Base-by-base conservation (phyloP, 2,113 vertebrate species). In the Catharus fuscescens region DNA sequence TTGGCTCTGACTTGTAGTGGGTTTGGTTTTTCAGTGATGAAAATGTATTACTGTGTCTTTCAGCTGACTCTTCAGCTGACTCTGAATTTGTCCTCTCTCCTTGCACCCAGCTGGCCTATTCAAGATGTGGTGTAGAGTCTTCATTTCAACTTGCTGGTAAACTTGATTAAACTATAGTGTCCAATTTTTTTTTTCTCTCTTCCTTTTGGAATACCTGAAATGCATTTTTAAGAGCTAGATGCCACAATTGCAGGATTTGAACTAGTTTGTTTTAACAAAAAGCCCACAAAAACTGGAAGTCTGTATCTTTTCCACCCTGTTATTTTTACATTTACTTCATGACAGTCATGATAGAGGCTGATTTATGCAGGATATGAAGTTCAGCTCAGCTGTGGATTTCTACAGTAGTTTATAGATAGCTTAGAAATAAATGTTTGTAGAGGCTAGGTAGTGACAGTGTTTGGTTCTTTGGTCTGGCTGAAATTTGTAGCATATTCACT, bases 221-320 rank as follows among this genome's bases (percentile, higher is more conserved):
- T 62, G 20, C 48, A 24, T 82, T 93, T 93, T 84, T 45, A 32
- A 92, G 88, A 86, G 56, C 18, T 71, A 40, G 40, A 74, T 67
- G 40, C 76, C 81, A 87, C 80, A 95, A 76, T 90, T 73, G 70
- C 61, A 92, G 84, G 89, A 95, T 94, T 95, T 89, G 70, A 87
- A 44, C 38, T 42, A 23, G 57, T 70, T 91, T 91, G 62, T 90
- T 94, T 88, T 65, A 95, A 85, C 61, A 88, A 77, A 82, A 91
- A 86, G 2, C 6, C 15, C 29, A 85, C 79, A 95, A 93, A 93
- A 92, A 61, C 36, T 94, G 85, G 74, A 94, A 87, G 86, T 95
- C 80, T 85, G 53, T 56, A 36, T 60, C 89, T 92, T 80, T 95
- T 82, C 62, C 72, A 57, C 66, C 7, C 42, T 85, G 77, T 92